Evolutionary conservation across 2,888 invertebrate species (phyloP).

Genomic region (Chloroclysta siterata): DNA sequence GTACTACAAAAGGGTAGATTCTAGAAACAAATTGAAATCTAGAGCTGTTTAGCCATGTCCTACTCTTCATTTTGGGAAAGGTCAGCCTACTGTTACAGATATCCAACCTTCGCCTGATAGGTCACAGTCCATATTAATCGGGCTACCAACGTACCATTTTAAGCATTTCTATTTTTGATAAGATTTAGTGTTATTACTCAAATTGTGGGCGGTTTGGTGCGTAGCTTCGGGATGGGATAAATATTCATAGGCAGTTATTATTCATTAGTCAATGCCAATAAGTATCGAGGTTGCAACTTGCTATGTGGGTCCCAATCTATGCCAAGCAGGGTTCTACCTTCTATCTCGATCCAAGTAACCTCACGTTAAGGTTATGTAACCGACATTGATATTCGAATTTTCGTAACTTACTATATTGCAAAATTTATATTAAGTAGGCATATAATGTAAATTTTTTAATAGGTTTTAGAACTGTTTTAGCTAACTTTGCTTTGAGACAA

Average conservation of each 20-base stretch:
- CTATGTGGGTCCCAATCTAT: background rate
- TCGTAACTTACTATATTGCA: conserved; percentile 48
- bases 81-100: conserved; percentile 8
- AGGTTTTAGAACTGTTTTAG: too few species aligned
- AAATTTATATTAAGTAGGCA: conserved; percentile 36
- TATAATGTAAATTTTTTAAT: background rate
- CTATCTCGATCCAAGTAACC: too few species aligned
- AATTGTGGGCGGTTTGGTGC: background rate
- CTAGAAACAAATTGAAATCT: background rate
- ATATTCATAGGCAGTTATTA: conserved; percentile 17
- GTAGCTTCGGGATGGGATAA: background rate
- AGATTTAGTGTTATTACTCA: background rate
- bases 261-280: conserved; percentile 27
- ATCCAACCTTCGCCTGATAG: conserved; percentile 1
- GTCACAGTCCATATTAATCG: conserved; percentile 3
- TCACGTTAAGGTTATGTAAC: conserved; percentile 42
- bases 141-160: background rate
- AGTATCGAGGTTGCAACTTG: background rate
- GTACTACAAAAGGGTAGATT: background rate
- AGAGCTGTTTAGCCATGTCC: background rate
- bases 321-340: too few species aligned
- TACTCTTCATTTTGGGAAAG: conserved; percentile 7
- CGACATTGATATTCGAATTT: conserved; percentile 45
- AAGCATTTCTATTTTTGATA: conserved; percentile 7
- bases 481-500: too few species aligned